Base-by-base conservation (phyloP, 1,140 invertebrate species). In the Aleiodes sp. region DNA sequence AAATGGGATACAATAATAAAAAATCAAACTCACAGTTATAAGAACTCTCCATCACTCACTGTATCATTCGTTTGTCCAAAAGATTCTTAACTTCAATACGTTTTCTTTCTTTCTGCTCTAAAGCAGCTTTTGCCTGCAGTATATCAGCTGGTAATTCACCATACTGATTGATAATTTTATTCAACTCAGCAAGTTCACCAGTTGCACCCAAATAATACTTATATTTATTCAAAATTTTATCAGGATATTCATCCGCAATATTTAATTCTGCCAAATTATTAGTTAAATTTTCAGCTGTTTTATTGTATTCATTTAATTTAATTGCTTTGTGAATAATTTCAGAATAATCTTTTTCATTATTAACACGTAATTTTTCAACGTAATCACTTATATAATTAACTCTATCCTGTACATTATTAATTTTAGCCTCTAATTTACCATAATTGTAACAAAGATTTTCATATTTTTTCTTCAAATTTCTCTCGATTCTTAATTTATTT, bases 91-190 rank as follows among this genome's bases (percentile, higher is more conserved):
- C 65, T 31, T 76, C 70, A 43, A 81, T 70, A 8, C 80, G 77
- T 16, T 83, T 80, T 59, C 73, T 72, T 37, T 72, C 76, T 68
- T 82, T 80, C 24, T 63, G 43, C 64, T 79, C 75, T 12, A 86
- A n/a, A 12, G 76, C 21, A 37, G 76, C 65, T 75, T 80, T 83
- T 33, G 84, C 83, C 68, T 80, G 74, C 28, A 83, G 62, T 24
- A 85, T 78, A 73, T 84, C 80, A 19, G 82, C 76, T 33, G 83
- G 81, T 14, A 86, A 75, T 64, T 82, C 79, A 6, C 46, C 59
- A 60, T 84, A 86, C 24, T 75, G 64, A 56, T 61, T 70, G 24
- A 84, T 64, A 1, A 41, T 62, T 28, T 77, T 67, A 46, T 84
- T 74, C 9, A 86, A 24, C 60, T 80, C 35, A 16, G 63, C 63